phyloP scores from a whole-genome alignment of 2,113 vertebrate species.

The Thamnaconus septentrionalis region DNA sequence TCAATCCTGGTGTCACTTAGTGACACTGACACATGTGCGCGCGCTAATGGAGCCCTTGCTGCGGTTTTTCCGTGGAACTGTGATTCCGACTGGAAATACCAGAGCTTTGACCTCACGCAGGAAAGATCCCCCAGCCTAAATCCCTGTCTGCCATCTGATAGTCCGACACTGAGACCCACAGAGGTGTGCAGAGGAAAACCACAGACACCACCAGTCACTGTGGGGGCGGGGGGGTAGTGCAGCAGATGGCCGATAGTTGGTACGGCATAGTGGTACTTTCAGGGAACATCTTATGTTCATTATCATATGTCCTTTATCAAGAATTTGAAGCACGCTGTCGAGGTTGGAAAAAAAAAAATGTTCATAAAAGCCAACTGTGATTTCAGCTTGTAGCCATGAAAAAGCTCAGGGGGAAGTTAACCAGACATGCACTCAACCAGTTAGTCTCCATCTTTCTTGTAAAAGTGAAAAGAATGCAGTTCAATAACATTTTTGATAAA shows the following conservation, averaged over 20 bases:
- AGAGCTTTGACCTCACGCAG: slow-evolving; percentile 68
- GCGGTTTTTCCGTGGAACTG: slow-evolving; percentile 65
- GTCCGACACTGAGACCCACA: slow-evolving; percentile 24
- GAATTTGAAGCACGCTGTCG: no score
- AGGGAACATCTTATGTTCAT: neutral
- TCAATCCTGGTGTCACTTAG: slow-evolving; percentile 23
- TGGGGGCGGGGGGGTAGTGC: slow-evolving; percentile 2
- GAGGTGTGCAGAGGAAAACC: slow-evolving; percentile 26
- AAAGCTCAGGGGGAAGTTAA: no score
- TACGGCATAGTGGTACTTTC: neutral
- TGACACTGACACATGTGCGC: neutral
- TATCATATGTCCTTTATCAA: no score
- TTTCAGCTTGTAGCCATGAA: no score
- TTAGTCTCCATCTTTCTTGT: no score
- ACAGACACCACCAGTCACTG: slow-evolving; percentile 8
- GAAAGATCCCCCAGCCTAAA: slow-evolving; percentile 58
- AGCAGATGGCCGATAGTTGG: neutral
- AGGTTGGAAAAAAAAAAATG: no score
- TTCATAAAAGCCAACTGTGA: no score
- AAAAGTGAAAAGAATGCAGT: no score
- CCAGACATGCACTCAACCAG: no score
- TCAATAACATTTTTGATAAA: no score
- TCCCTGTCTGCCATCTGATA: slow-evolving; percentile 60
- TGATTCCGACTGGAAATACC: slow-evolving; percentile 66
- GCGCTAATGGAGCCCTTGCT: slow-evolving; percentile 36